phyloP scores from a whole-genome alignment of 2,797 vertebrate genomes.

The Neomorphus geoffroyi region DNA sequence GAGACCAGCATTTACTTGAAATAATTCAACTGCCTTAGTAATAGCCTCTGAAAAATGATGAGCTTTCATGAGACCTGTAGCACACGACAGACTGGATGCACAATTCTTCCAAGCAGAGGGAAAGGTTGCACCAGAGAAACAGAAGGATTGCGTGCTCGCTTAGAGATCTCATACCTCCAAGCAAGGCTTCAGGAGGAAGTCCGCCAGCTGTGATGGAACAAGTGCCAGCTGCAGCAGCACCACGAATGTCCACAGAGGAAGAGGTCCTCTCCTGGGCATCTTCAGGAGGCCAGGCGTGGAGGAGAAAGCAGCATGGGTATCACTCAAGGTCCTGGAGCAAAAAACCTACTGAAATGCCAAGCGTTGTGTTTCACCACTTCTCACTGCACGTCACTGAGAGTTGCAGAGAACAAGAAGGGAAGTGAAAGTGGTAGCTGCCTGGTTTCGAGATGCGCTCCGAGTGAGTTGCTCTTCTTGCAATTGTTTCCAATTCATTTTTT shows the following conservation, averaged over 20 bases:
- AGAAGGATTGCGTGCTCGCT: not conserved
- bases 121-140: not conserved
- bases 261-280: constrained; percentile 14
- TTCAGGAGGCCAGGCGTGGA: not conserved
- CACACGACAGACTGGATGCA: not conserved
- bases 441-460: not conserved
- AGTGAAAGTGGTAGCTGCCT: constrained; percentile 22
- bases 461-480: not conserved
- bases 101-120: not conserved
- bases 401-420: not conserved
- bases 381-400: accelerated
- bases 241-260: not conserved
- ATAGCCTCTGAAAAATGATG: not conserved
- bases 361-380: not conserved
- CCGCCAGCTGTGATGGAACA: not conserved
- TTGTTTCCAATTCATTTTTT: not conserved
- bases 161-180: constrained; percentile 67
- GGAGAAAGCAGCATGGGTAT: not conserved
- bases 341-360: not conserved
- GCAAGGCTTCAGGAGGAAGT: constrained; percentile 44
- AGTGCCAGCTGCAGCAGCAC: constrained; percentile 36
- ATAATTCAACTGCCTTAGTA: not conserved
- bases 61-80: not conserved
- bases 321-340: not conserved
- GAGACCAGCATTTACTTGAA: not conserved